These are phyloP conservation scores for Salvelinus fontinalis DNA, from an alignment of 2,113 vertebrate genomes.

Conservation along the genomic window DNA sequence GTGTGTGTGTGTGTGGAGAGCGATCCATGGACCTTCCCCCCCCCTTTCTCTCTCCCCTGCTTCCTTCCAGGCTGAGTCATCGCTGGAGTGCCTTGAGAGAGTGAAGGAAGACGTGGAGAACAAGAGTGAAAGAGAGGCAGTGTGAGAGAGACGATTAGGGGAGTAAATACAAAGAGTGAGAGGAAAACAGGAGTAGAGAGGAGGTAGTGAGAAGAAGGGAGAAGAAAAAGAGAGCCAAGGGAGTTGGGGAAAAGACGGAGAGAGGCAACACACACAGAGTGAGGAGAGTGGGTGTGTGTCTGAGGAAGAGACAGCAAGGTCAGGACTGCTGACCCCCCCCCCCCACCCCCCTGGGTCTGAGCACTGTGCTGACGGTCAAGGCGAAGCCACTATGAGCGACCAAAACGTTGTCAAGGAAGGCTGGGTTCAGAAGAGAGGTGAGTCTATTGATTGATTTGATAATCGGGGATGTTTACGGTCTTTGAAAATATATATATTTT, in stretches of 20 bases:
- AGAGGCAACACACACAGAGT: neutral
- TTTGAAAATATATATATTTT: neutral
- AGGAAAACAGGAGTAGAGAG: constrained; percentile 8
- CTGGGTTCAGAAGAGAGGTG: constrained; percentile 80
- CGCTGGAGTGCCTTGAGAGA: constrained; percentile 48
- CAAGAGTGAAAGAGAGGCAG: constrained; percentile 5
- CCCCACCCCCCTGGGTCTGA: constrained; percentile 29
- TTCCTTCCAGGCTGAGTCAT: constrained; percentile 76
- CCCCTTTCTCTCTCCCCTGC: constrained; percentile 55
- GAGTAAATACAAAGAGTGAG: constrained; percentile 11
- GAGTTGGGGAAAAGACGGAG: constrained; percentile 22
- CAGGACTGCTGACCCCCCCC: constrained; percentile 6
- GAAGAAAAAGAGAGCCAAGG: constrained; percentile 18
- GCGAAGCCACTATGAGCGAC: constrained; percentile 76
- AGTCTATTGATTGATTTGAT: constrained; percentile 18
- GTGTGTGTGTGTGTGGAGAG: constrained; percentile 26
- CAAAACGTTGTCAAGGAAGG: constrained; percentile 79
- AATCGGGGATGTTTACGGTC: constrained; percentile 26
- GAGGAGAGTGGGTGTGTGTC: constrained; percentile 25
- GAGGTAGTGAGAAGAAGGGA: neutral
- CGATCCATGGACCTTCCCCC: constrained; percentile 48
- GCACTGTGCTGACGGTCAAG: constrained; percentile 60
- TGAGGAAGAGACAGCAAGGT: constrained; percentile 39
- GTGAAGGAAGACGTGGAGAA: constrained; percentile 5
- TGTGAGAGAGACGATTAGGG: constrained; percentile 20